Base-by-base conservation (phyloP, 2,888 invertebrate genomes). In the Ernsta delagoae region DNA sequence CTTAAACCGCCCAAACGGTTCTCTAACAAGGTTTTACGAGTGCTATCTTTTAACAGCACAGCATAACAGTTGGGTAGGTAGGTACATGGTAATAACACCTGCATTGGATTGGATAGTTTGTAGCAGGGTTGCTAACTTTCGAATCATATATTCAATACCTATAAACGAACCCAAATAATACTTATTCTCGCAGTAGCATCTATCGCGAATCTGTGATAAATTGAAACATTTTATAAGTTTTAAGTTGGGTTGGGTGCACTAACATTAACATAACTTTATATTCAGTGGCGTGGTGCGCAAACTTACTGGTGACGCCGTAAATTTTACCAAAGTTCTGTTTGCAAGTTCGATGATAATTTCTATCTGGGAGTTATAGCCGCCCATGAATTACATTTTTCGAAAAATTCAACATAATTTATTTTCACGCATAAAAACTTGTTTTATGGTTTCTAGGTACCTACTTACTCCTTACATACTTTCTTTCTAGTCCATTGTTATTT, bases 201-300 rank as follows among this genome's bases (percentile, higher is more conserved):
- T 81, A 80, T 81, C 76, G 73, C 70, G 79, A 81, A 86, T 80
- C 78, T 81, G 80, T 82, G 83, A 84, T 85, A 87, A 88, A 81
- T 87, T 82, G 71, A 75, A 79, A 83, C 83, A 84, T 87, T 90
- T 88, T 87, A 84, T 84, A 88, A 89, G 85, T 88, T 89, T 87
- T 87, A 88, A 88, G 86, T 83, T 86, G 81, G 88, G 85, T 87
- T 85, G 78, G 79, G 79, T 87, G 86, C 85, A 86, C 83, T 83
- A 77, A 79, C 82, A 92, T 92, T 91, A 87, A 84, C 92, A 92
- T 92, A 92, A 90, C 87, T 92, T 89, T 89, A 87, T 85, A 92
- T 92, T 88, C 91, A 89, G 86, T 84, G 87, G 83, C 83, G 85
- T 81, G 79, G 85, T 83, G 83, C 85, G 81, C 82, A 86, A 86